Percentiles rank a stretch among this genome's conserved stretches.
Conservation (phyloP, 2,888 invertebrate genomes). For the Andrena camellia region DNA sequence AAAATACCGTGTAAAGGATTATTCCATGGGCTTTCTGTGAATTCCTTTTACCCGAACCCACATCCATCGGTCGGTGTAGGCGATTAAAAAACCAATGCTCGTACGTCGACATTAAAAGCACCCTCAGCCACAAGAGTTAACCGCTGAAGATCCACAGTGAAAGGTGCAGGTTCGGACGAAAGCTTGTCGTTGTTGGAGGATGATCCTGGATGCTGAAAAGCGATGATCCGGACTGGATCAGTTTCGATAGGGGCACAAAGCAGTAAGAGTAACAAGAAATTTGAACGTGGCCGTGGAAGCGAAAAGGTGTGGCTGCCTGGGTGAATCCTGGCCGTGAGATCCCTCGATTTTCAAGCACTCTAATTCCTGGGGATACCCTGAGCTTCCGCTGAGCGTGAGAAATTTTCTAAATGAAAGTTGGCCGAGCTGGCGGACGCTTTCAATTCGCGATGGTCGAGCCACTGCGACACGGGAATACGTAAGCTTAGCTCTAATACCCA, state of each 20-base stretch:
- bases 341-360: constrained; percentile 41
- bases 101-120: not conserved
- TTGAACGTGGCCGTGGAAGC: constrained; percentile 2
- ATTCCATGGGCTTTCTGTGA: not conserved
- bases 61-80: not conserved
- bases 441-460: not conserved
- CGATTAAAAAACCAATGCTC: constrained; percentile 5
- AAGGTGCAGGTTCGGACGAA: constrained; percentile 14
- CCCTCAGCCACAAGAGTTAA: not conserved
- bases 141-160: not conserved
- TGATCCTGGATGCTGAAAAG: constrained; percentile 33
- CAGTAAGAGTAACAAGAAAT: constrained; percentile 42
- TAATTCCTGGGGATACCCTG: constrained; percentile 32
- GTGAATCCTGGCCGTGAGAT: constrained; percentile 18
- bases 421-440: not conserved
- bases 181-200: constrained; percentile 23
- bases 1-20: not conserved
- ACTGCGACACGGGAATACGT: not conserved
- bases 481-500: constrained; percentile 2
- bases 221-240: constrained; percentile 42
- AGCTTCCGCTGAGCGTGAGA: not conserved
- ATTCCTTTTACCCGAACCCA: not conserved
- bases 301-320: constrained; percentile 21
- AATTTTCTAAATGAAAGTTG: constrained; percentile 20
- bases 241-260: constrained; percentile 8